phyloP scores from a whole-genome alignment of 2,888 invertebrate genomes.

The Abscondita cerata region DNA sequence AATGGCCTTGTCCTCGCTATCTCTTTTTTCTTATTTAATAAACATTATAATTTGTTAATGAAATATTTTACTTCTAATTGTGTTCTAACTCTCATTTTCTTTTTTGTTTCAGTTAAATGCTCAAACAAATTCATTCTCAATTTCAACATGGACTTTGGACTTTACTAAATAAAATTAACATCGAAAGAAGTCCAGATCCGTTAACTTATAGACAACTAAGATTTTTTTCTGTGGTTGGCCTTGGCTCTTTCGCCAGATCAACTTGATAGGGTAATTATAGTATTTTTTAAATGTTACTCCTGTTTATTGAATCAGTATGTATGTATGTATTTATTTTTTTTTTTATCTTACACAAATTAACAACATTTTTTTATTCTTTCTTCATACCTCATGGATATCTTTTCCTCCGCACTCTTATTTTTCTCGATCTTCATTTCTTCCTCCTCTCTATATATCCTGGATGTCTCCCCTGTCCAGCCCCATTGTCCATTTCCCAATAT shows the following conservation, averaged over 20 bases:
- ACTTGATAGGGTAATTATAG: constrained; percentile 72
- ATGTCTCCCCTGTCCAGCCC: too few species aligned
- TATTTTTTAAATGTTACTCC: too few species aligned
- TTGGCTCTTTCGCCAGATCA: constrained; percentile 84
- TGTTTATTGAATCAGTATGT: too few species aligned
- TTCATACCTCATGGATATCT: too few species aligned
- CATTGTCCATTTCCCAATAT: too few species aligned
- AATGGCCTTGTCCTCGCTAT: too few species aligned
- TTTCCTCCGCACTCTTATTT: too few species aligned
- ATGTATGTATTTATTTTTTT: too few species aligned
- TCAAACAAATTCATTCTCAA: constrained; percentile 80
- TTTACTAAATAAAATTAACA: constrained; percentile 73
- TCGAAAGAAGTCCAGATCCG: constrained; percentile 71
- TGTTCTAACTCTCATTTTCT: neutral
- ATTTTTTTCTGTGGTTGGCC: constrained; percentile 80
- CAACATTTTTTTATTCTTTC: too few species aligned
- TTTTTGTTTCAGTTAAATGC: constrained; percentile 72
- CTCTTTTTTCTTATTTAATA: too few species aligned
- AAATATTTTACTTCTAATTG: neutral
- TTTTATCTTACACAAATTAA: too few species aligned
- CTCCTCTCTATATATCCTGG: neutral
- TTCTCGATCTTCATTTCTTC: neutral
- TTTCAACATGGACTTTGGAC: constrained; percentile 84
- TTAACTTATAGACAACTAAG: constrained; percentile 75
- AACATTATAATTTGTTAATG: neutral